These are phyloP conservation scores for Chelon labrosus DNA, from an alignment of 2,797 vertebrate genomes.

Conservation along the genomic window DNA sequence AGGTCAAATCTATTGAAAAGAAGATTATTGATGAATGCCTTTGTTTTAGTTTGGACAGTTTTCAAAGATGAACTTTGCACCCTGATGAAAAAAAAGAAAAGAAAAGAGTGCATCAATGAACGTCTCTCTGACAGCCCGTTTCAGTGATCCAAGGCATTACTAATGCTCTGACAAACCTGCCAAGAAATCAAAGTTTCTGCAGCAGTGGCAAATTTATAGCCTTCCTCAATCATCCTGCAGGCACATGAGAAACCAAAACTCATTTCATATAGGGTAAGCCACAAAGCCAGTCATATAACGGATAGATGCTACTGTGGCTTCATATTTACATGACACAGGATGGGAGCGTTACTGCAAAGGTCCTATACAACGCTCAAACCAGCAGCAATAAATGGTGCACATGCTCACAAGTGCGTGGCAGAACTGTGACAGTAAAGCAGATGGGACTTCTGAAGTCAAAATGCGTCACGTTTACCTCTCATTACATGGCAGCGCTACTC, in stretches of 20 bases:
- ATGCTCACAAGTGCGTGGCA: slow-evolving; percentile 23
- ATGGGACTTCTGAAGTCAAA: slow-evolving; percentile 46
- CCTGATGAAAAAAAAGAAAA: slow-evolving; percentile 13
- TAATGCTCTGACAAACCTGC: slow-evolving; percentile 28
- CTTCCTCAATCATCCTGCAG: slow-evolving; percentile 18
- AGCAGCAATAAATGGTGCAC: slow-evolving; percentile 20
- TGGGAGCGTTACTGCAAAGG: slow-evolving; percentile 36
- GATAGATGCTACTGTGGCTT: slow-evolving; percentile 57
- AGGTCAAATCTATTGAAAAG: slow-evolving; percentile 31
- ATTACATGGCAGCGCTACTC: slow-evolving; percentile 49
- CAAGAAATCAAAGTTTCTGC: slow-evolving; percentile 34
- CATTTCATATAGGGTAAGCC: slow-evolving; percentile 41
- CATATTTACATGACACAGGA: slow-evolving; percentile 60
- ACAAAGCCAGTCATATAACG: slow-evolving; percentile 52
- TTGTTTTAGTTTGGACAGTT: slow-evolving; percentile 20
- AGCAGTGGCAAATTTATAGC: slow-evolving; percentile 25
- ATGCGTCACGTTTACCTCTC: slow-evolving; percentile 41
- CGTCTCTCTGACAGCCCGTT: slow-evolving; percentile 24
- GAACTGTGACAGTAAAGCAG: slow-evolving; percentile 29
- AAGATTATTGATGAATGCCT: slow-evolving; percentile 12
- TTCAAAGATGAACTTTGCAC: slow-evolving; percentile 59
- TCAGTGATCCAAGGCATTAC: slow-evolving; percentile 40
- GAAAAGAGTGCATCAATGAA: slow-evolving; percentile 16
- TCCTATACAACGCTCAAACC: slow-evolving; percentile 18
- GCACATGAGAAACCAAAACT: slow-evolving; percentile 47